These are phyloP conservation scores for Cardinalis cardinalis DNA, from an alignment of 2,113 vertebrate genomes.

Conservation along the genomic window DNA sequence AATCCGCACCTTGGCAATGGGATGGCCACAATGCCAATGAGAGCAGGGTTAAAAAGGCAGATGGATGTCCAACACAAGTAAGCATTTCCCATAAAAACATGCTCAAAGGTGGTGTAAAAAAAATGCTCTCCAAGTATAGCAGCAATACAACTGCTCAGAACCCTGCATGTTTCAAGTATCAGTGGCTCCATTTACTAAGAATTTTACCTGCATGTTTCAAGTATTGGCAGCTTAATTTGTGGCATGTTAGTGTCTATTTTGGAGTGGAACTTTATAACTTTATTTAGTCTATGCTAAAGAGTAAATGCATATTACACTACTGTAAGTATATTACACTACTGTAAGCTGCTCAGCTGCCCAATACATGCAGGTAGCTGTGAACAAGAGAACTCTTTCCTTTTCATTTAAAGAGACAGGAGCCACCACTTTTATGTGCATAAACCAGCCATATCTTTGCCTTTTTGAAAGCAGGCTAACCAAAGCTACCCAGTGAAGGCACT, in stretches of 20 bases:
- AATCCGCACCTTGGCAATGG: background rate
- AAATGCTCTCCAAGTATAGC: background rate
- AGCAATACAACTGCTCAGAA: background rate
- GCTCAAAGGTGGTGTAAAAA: background rate
- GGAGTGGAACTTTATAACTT: background rate
- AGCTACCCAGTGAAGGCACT: rapidly evolving
- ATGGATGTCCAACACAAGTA: background rate
- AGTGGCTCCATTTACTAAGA: background rate
- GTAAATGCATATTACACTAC: background rate
- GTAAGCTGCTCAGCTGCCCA: background rate
- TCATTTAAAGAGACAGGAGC: background rate
- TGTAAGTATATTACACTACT: too few species aligned
- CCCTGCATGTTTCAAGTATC: background rate
- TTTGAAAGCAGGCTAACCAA: background rate
- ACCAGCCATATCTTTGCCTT: background rate
- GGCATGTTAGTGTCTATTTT: background rate
- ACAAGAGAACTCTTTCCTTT: background rate
- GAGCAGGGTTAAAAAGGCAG: rapidly evolving
- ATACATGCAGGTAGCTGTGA: background rate
- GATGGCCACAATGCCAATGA: background rate
- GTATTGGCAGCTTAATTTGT: background rate
- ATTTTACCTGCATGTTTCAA: background rate
- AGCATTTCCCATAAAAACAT: background rate
- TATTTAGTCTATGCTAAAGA: background rate
- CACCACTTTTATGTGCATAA: background rate